These are phyloP conservation scores for Carollia perspicillata DNA, from an alignment of 2,113 vertebrate species.

Conservation along the genomic window DNA sequence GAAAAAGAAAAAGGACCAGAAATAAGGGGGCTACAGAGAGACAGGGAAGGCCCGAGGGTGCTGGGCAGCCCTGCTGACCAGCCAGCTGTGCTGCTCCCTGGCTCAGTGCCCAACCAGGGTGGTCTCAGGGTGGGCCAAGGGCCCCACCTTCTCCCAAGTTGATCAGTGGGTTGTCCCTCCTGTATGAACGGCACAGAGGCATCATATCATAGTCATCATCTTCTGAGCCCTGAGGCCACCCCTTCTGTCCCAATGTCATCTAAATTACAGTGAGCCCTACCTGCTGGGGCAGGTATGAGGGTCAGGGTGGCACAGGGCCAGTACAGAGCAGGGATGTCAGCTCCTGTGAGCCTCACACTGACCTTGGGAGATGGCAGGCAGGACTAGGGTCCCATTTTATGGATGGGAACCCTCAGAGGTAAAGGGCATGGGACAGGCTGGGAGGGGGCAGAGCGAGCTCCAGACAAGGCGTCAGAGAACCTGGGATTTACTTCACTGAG, in stretches of 20 bases:
- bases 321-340: neutral
- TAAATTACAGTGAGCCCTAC: neutral
- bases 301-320: neutral
- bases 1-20: constrained; percentile 25
- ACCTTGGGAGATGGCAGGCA: neutral
- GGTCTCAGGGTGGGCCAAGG: neutral
- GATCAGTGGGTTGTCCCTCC: neutral
- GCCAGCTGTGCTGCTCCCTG: neutral
- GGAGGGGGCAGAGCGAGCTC: neutral
- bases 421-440: neutral
- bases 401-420: neutral
- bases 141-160: neutral
- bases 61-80: neutral
- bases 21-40: constrained; percentile 11
- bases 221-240: neutral
- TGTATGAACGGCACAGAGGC: neutral
- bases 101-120: neutral
- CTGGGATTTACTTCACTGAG: neutral
- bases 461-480: neutral
- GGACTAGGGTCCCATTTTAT: neutral
- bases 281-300: neutral
- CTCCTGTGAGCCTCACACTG: neutral
- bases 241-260: neutral
- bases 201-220: neutral
- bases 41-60: rapidly evolving